A percentile compares a stretch with the other conserved stretches of the same genome.
Conservation (phyloP, 23 tunicate species). For the Pegea sp. region DNA sequence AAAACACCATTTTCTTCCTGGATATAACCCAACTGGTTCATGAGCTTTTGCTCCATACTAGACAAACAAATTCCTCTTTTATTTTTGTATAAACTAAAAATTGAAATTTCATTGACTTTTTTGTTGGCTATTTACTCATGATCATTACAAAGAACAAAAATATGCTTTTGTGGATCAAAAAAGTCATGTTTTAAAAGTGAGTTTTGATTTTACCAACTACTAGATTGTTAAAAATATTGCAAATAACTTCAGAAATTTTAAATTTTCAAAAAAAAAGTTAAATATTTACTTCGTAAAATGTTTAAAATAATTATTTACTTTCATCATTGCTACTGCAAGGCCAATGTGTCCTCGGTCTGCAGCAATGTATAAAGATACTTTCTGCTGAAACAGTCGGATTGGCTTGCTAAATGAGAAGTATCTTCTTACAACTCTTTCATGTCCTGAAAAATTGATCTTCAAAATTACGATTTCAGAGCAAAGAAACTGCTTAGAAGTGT, state of each 20-base stretch:
- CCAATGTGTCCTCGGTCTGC: slow-evolving; percentile 54
- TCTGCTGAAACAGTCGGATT: slow-evolving; percentile 46
- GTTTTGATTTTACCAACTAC: not conserved
- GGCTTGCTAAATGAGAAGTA: slow-evolving; percentile 49
- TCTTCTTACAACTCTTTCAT: slow-evolving; percentile 33
- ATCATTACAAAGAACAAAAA: no score
- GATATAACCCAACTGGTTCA: slow-evolving; percentile 64
- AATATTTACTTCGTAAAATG: not conserved
- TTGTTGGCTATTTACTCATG: no score
- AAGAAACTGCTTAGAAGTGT: no score
- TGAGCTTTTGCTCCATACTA: slow-evolving; percentile 59
- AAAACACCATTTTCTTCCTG: slow-evolving; percentile 67
- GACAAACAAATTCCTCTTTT: no score
- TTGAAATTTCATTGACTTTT: no score
- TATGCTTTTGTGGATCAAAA: no score
- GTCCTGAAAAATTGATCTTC: slow-evolving; percentile 29
- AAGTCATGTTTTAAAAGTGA: not conserved
- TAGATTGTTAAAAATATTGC: no score
- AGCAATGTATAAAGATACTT: slow-evolving; percentile 53
- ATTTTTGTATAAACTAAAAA: no score
- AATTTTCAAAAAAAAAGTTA: no score
- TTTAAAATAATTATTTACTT: slow-evolving; percentile 5
- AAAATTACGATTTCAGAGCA: no score
- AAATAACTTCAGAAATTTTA: no score
- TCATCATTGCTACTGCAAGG: slow-evolving; percentile 56